Evolutionary conservation across 2,797 vertebrate species (phyloP).

Genomic region (Florisuga fusca): DNA sequence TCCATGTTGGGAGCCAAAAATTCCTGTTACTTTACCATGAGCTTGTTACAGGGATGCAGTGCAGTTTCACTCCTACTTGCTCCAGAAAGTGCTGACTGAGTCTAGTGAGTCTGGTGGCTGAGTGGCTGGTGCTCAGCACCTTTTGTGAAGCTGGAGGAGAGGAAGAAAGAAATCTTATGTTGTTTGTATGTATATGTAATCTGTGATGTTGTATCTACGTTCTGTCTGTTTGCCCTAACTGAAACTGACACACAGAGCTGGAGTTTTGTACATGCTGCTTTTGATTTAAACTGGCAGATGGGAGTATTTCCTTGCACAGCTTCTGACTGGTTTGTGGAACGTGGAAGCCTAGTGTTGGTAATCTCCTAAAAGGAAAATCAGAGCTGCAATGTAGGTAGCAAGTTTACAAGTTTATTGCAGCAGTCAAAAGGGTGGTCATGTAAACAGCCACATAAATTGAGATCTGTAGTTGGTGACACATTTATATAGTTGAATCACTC

Average conservation of each 20-base stretch:
- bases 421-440: not conserved
- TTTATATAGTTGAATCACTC: not conserved
- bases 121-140: not conserved
- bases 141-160: rapidly evolving
- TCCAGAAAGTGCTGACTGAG: not conserved
- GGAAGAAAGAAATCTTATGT: not conserved
- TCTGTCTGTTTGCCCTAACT: not conserved
- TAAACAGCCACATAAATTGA: not conserved
- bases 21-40: rapidly evolving
- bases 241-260: not conserved
- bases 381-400: not conserved
- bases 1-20: not conserved
- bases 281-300: not conserved
- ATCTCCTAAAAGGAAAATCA: not conserved
- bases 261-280: not conserved
- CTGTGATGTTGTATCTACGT: not conserved
- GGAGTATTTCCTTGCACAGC: not conserved
- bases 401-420: not conserved
- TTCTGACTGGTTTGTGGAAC: not conserved
- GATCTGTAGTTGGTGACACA: not conserved
- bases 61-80: not conserved
- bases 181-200: not conserved
- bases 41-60: not conserved
- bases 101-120: not conserved
- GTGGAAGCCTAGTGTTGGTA: rapidly evolving